Base-by-base conservation (phyloP, 2,797 vertebrate genomes). In the Microhierax caerulescens region DNA sequence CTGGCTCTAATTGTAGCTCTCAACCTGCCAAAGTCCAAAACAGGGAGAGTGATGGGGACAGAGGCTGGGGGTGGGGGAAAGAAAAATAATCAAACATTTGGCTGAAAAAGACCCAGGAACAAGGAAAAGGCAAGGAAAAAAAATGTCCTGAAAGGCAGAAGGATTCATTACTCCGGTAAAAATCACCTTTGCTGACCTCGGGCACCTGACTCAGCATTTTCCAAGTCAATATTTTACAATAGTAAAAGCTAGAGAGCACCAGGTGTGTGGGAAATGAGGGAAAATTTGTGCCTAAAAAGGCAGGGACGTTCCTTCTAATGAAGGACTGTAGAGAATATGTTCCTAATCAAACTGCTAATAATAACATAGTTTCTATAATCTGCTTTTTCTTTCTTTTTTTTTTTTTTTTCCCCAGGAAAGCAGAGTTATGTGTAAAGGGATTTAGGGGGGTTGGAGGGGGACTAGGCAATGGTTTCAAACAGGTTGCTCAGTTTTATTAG, bases 141-240 rank as follows among this genome's bases (percentile, higher is more conserved):
- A 67, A 36, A 24, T 12, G 19, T 67, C 15, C 34, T 47, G 34
- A 72, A 77, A 88, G 22, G 72, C 76, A 83, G n/a, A 30, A 63
- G 88, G 63, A 57, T 96, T 95, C 78, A 88, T 94, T 95, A 90
- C 23, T 65, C 27, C 8, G 5, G 57, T 70, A 77, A 69, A 95
- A 93, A 74, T 81, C 74, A 81, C 73, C 83, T 96, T 88, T 37
- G 75, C 57, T 91, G 90, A 94, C 88, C 90, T 86, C 65, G 1
- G 80, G 78, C 57, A 74, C 63, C 90, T 84, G 85, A 94, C 68
- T 96, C 96, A 97, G 95, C 93, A 25, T 90, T 97, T 97, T 92
- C 54, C 22, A 80, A 53, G 77, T 69, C 5, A 0, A 47, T 95
- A 85, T 92, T 94, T 96, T 88, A 91, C 64, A 76, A 32, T 69